A percentile compares a stretch with the other conserved stretches of the same genome.
Evolutionary conservation across 2,888 invertebrate genomes (phyloP).

Genomic region (Augiades crinisus): DNA sequence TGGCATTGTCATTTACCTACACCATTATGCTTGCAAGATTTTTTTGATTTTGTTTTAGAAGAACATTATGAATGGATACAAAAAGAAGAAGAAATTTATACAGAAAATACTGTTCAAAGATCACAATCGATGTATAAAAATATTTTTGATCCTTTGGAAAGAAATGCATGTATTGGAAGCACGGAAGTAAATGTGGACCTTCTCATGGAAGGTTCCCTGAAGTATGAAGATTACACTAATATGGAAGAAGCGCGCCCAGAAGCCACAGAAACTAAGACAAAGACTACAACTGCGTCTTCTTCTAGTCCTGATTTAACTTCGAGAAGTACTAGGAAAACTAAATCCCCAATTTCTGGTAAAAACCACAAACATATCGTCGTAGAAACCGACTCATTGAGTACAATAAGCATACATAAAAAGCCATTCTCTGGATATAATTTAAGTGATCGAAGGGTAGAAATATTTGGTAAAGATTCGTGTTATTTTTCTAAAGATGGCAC

Average conservation of each 20-base stretch:
- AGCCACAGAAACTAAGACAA: slow-evolving; percentile 33
- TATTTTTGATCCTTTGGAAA: slow-evolving; percentile 39
- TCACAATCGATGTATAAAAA: slow-evolving; percentile 44
- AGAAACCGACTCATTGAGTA: slow-evolving; percentile 30
- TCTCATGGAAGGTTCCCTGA: slow-evolving; percentile 68
- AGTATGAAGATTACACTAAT: slow-evolving; percentile 51
- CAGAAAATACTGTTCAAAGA: slow-evolving; percentile 44
- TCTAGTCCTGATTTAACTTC: slow-evolving; percentile 41
- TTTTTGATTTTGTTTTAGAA: slow-evolving; percentile 73
- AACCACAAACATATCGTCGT: slow-evolving; percentile 36
- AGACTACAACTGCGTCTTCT: slow-evolving; percentile 41
- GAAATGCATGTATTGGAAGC: slow-evolving; percentile 51
- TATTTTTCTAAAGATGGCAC: slow-evolving; percentile 70
- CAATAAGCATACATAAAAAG: slow-evolving; percentile 40
- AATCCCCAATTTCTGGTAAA: slow-evolving; percentile 41
- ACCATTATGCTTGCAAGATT: slow-evolving; percentile 77
- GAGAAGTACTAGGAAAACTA: slow-evolving; percentile 51
- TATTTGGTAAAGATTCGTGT: slow-evolving; percentile 63
- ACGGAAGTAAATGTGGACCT: slow-evolving; percentile 57
- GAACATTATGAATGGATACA: slow-evolving; percentile 76
- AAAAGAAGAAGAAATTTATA: slow-evolving; percentile 60
- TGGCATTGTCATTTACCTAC: slow-evolving; percentile 74
- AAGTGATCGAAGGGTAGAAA: slow-evolving; percentile 66
- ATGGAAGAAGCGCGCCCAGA: slow-evolving; percentile 39
- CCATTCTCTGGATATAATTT: slow-evolving; percentile 65